A percentile compares a stretch with the other conserved stretches of the same genome.
Conservation (phyloP, 2,888 invertebrate genomes). For the Eretmocerus hayati region DNA sequence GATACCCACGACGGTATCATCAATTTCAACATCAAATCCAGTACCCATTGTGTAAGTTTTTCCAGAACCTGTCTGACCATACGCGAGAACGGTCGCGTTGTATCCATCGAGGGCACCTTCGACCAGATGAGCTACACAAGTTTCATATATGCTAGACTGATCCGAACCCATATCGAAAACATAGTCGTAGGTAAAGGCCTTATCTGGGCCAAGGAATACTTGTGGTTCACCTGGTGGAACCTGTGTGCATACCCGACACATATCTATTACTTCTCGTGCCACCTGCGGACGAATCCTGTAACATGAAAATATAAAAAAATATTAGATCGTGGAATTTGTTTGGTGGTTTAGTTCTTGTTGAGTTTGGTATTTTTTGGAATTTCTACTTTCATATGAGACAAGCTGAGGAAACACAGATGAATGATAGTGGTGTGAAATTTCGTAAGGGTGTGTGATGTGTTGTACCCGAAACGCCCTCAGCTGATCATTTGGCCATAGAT, state of each 20-base stretch:
- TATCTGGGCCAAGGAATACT: slow-evolving; percentile 85
- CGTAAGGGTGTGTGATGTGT: too few species aligned
- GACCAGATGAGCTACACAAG: slow-evolving; percentile 78
- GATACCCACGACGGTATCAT: slow-evolving; percentile 59
- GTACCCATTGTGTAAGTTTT: slow-evolving; percentile 99
- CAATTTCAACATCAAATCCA: slow-evolving; percentile 71
- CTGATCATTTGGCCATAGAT: too few species aligned
- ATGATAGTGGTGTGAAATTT: too few species aligned
- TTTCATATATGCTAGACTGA: slow-evolving; percentile 74
- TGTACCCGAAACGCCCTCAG: too few species aligned
- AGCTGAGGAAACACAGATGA: too few species aligned
- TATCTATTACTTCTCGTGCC: slow-evolving; percentile 86
- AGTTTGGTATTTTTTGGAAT: too few species aligned
- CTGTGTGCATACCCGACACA: slow-evolving; percentile 87
- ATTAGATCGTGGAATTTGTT: too few species aligned
- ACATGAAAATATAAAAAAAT: slow-evolving; percentile 24
- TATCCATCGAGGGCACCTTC: slow-evolving; percentile 92
- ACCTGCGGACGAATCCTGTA: slow-evolving; percentile 90
- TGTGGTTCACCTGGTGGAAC: slow-evolving; percentile 87
- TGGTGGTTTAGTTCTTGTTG: too few species aligned
- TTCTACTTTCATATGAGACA: too few species aligned
- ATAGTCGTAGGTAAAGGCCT: slow-evolving; percentile 93
- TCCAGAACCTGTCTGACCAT: slow-evolving; percentile 85
- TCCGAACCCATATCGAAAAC: slow-evolving; percentile 77
- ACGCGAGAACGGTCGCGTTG: slow-evolving; percentile 93